These are phyloP conservation scores for Lepilemur septentrionalis DNA, from an alignment of 2,797 vertebrate species.

Conservation along the genomic window DNA sequence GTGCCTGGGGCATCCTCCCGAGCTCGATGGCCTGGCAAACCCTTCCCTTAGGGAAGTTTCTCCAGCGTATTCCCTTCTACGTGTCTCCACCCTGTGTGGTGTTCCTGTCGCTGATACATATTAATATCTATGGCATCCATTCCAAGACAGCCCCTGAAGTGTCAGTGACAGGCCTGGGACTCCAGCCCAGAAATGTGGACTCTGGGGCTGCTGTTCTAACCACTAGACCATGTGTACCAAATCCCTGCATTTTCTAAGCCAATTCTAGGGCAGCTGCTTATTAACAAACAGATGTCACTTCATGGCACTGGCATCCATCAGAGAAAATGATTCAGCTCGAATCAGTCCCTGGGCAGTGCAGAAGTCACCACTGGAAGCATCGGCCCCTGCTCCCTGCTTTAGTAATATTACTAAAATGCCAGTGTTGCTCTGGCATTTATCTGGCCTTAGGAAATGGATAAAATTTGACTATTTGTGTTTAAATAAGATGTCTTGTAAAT, in stretches of 20 bases:
- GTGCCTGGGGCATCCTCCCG: background rate
- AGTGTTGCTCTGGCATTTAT: background rate
- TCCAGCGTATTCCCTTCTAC: background rate
- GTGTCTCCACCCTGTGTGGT: background rate
- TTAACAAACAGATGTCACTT: slow-evolving; percentile 75
- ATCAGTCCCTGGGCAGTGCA: slow-evolving; percentile 27
- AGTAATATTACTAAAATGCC: slow-evolving; percentile 24
- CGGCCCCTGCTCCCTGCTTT: slow-evolving; percentile 18
- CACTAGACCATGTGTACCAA: slow-evolving; percentile 36
- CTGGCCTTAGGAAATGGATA: slow-evolving; percentile 50
- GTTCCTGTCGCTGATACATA: background rate
- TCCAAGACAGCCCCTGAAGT: slow-evolving; percentile 25
- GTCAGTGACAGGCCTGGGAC: slow-evolving; percentile 45
- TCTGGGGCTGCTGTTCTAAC: slow-evolving; percentile 31
- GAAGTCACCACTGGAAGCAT: background rate
- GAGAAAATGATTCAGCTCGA: slow-evolving; percentile 56
- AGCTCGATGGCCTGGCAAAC: background rate
- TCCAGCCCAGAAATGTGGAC: slow-evolving; percentile 40
- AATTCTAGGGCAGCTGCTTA: slow-evolving; percentile 61
- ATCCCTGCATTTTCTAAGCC: slow-evolving; percentile 53
- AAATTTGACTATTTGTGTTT: slow-evolving; percentile 56
- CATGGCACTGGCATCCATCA: slow-evolving; percentile 65
- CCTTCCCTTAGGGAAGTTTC: background rate
- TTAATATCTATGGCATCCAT: background rate
- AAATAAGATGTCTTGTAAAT: slow-evolving; percentile 58